Conservation (phyloP, 2,113 vertebrate genomes). For the Charina bottae region DNA sequence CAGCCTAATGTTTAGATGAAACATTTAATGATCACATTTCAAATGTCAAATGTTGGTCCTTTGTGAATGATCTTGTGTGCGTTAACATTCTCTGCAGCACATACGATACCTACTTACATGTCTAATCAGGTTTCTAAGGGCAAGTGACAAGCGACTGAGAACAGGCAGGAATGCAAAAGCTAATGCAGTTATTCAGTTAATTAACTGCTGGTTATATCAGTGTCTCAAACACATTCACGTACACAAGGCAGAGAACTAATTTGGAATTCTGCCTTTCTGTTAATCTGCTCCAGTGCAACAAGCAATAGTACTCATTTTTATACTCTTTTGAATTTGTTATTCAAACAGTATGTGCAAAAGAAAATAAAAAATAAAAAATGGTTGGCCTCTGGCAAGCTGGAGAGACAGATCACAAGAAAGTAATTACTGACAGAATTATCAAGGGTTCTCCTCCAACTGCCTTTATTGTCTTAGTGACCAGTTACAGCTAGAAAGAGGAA, state of each 20-base stretch:
- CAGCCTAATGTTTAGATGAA: slow-evolving; percentile 27
- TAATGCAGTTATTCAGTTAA: not conserved
- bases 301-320: not conserved
- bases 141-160: not conserved
- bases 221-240: no score
- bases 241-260: not conserved
- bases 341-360: not conserved
- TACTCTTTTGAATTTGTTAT: not conserved
- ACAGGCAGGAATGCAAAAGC: not conserved
- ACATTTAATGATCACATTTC: slow-evolving; percentile 26
- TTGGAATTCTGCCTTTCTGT: not conserved
- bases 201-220: not conserved
- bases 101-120: not conserved
- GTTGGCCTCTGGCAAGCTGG: not conserved
- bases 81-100: not conserved
- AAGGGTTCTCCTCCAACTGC: slow-evolving; percentile 5
- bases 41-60: slow-evolving; percentile 22
- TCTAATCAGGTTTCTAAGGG: not conserved
- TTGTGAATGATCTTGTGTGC: slow-evolving; percentile 9
- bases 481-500: slow-evolving; percentile 12
- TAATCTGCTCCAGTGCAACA: not conserved
- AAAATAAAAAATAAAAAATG: not conserved
- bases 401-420: not conserved
- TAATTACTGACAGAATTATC: slow-evolving; percentile 11
- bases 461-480: slow-evolving; percentile 5